A percentile compares a stretch with the other conserved stretches of the same genome.
Evolutionary conservation across 2,113 vertebrate species (phyloP).

Genomic region (Cichladusa arquata): DNA sequence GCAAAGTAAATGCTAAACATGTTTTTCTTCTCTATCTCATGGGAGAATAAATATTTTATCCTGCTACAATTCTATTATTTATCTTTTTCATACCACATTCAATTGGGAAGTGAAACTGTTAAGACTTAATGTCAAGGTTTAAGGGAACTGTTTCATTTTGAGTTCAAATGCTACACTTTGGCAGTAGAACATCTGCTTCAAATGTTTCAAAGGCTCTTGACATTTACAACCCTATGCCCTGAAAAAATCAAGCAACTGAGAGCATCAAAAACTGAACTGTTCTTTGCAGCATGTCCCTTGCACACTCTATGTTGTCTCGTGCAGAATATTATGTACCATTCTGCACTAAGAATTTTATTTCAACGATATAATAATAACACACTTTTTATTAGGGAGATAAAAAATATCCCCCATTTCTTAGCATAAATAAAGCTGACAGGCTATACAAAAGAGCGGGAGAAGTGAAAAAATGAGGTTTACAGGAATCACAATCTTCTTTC

Average conservation of each 20-base stretch:
- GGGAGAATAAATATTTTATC: conserved; percentile 70
- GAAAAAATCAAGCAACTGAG: not conserved
- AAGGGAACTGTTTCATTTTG: conserved; percentile 62
- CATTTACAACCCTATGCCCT: conserved; percentile 32
- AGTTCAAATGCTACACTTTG: conserved; percentile 62
- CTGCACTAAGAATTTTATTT: not conserved
- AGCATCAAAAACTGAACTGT: not conserved
- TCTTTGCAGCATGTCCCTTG: not conserved
- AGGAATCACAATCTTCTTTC: not conserved
- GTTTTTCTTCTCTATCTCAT: conserved; percentile 67
- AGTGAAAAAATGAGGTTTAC: not conserved
- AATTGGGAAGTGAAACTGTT: conserved; percentile 68
- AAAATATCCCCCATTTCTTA: conserved; percentile 21
- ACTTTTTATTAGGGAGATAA: conserved; percentile 22
- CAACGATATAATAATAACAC: not conserved
- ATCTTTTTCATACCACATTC: conserved; percentile 67
- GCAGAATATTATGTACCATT: not conserved
- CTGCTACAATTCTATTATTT: conserved; percentile 70
- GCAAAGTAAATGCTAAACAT: conserved; percentile 69
- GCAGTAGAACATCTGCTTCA: conserved; percentile 53
- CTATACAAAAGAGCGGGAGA: not conserved
- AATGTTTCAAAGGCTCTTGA: conserved; percentile 58
- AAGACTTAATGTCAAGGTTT: conserved; percentile 62
- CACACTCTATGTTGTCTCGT: not conserved
- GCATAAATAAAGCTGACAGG: conserved; percentile 10